These are phyloP conservation scores for Drosophila dives DNA, from an alignment of 2,888 invertebrate species.

Conservation along the genomic window DNA sequence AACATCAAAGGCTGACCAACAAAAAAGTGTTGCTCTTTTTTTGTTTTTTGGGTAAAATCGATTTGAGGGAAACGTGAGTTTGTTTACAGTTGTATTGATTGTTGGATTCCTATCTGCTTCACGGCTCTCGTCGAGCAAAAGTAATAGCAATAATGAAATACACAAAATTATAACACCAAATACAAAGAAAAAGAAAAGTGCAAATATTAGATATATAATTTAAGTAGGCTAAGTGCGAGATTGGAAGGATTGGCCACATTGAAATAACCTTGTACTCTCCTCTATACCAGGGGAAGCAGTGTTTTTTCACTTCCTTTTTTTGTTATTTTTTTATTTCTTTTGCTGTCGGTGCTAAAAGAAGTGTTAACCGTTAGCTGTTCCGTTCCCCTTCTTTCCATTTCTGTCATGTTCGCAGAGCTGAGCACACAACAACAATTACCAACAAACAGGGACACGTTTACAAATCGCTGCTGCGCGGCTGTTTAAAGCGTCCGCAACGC, in stretches of 20 bases:
- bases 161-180: background rate
- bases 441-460: constrained; percentile 79
- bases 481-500: constrained; percentile 83
- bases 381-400: constrained; percentile 23
- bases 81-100: constrained; percentile 80
- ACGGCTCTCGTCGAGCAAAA: constrained; percentile 21
- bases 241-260: constrained; percentile 19
- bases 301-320: constrained; percentile 1
- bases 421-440: constrained; percentile 64
- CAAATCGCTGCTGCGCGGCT: constrained; percentile 84
- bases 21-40: constrained; percentile 12
- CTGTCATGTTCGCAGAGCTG: constrained; percentile 79
- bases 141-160: constrained; percentile 11
- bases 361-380: constrained; percentile 25
- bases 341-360: constrained; percentile 4
- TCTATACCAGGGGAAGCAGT: background rate
- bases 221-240: background rate
- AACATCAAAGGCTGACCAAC: constrained; percentile 48
- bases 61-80: constrained; percentile 61
- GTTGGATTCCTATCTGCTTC: constrained; percentile 45
- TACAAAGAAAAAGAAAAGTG: background rate
- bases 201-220: background rate
- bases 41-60: constrained; percentile 72
- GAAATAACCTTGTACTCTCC: constrained; percentile 26
- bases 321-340: constrained; percentile 1